Conservation (phyloP, 2,113 vertebrate species). For the Caracal caracal region DNA sequence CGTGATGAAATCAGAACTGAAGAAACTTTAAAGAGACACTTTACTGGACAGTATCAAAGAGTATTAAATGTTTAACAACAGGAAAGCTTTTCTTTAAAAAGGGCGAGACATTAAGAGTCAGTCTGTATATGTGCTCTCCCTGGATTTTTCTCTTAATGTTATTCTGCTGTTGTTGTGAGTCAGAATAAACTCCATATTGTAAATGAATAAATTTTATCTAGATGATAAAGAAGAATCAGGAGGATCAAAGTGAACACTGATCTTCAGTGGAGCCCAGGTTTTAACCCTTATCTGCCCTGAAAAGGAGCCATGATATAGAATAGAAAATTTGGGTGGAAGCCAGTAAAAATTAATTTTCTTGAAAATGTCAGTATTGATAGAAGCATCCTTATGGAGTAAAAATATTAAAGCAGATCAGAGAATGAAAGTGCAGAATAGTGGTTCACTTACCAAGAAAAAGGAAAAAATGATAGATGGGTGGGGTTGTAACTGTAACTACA, state of each 20-base stretch:
- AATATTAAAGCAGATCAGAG: not conserved
- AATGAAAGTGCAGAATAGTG: not conserved
- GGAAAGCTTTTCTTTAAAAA: constrained; percentile 8
- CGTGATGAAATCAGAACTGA: constrained; percentile 67
- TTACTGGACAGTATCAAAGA: not conserved
- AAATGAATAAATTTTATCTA: not conserved
- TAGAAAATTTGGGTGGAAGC: not conserved
- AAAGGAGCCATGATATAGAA: not conserved
- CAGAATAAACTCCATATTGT: not conserved
- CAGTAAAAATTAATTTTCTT: not conserved
- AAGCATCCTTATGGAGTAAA: not conserved
- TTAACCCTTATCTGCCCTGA: not conserved
- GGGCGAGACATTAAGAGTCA: not conserved
- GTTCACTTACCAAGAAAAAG: not conserved
- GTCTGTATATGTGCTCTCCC: not conserved
- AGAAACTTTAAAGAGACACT: constrained; percentile 21
- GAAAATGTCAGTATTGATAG: not conserved
- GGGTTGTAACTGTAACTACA: not conserved
- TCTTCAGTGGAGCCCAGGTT: not conserved
- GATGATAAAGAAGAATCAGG: not conserved
- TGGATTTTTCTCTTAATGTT: not conserved
- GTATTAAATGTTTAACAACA: not conserved
- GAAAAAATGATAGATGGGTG: not conserved
- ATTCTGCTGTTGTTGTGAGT: constrained; percentile 10
- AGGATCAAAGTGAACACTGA: not conserved